Percentiles rank a stretch among this genome's conserved stretches.
These are phyloP conservation scores for Drosophila ustulata DNA, from an alignment of 2,888 invertebrate species.

Conservation along the genomic window DNA sequence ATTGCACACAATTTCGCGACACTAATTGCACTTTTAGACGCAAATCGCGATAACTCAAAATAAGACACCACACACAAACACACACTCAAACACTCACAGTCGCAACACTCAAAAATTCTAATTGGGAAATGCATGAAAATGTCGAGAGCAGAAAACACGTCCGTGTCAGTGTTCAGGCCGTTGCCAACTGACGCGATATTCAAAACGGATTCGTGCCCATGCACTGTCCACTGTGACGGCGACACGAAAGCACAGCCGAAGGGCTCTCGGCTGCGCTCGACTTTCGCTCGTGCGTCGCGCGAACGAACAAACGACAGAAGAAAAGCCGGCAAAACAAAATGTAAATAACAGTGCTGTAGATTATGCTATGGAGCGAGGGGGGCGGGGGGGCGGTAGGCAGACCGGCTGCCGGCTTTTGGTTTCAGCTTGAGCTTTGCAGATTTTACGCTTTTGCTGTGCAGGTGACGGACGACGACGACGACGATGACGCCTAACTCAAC, in stretches of 20 bases:
- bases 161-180: constrained; percentile 67
- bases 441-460: constrained; percentile 67
- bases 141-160: constrained; percentile 55
- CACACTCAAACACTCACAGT: constrained; percentile 22
- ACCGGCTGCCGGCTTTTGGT: constrained; percentile 67
- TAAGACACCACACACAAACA: constrained; percentile 50
- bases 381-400: background rate
- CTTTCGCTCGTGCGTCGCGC: constrained; percentile 15
- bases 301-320: constrained; percentile 24
- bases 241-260: constrained; percentile 44
- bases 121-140: constrained; percentile 4
- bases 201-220: constrained; percentile 47
- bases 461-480: constrained; percentile 28
- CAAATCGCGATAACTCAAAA: constrained; percentile 76
- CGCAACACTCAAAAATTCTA: constrained; percentile 28
- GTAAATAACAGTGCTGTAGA: constrained; percentile 73
- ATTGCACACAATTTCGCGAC: constrained; percentile 61
- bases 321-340: constrained; percentile 79
- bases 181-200: constrained; percentile 72
- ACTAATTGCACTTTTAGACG: constrained; percentile 69
- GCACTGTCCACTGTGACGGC: constrained; percentile 33
- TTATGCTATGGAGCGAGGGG: constrained; percentile 5
- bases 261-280: constrained; percentile 29
- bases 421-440: constrained; percentile 69
- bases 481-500: constrained; percentile 52